Conservation (phyloP, 2,113 vertebrate species). For the Gymnocephalus cernua region DNA sequence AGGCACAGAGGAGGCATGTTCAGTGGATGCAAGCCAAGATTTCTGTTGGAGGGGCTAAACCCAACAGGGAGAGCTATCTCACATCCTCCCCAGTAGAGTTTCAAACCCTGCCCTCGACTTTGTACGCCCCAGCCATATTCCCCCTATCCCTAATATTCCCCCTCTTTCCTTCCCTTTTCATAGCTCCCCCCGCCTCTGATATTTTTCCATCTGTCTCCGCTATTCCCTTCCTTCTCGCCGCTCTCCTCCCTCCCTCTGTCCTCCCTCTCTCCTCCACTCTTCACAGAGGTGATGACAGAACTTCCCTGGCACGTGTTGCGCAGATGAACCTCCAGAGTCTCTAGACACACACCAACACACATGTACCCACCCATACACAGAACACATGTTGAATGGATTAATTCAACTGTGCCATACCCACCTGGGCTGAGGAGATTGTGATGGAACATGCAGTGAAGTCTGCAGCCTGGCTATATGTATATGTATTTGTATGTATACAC, state of each 20-base stretch:
- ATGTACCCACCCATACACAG: conserved; percentile 14
- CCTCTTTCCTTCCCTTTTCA: conserved; percentile 62
- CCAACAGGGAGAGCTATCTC: conserved; percentile 65
- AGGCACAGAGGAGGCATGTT: conserved; percentile 65
- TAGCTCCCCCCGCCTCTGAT: conserved; percentile 54
- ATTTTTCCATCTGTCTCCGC: conserved; percentile 63
- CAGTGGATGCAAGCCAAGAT: conserved; percentile 63
- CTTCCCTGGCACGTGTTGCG: conserved; percentile 73
- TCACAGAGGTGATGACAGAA: conserved; percentile 76
- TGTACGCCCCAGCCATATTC: conserved; percentile 27
- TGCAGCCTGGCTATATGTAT: conserved; percentile 12
- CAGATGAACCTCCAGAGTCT: conserved; percentile 69
- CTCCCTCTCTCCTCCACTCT: conserved; percentile 50
- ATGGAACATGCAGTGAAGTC: conserved; percentile 36
- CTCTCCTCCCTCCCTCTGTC: neutral
- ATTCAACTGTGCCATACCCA: conserved; percentile 41
- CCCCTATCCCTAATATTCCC: conserved; percentile 35
- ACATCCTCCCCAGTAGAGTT: conserved; percentile 44
- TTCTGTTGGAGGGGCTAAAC: conserved; percentile 41
- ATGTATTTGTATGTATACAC: neutral
- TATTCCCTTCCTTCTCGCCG: conserved; percentile 42
- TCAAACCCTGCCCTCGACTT: conserved; percentile 8
- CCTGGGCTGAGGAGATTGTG: conserved; percentile 26
- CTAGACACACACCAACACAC: conserved; percentile 34
- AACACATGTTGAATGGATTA: conserved; percentile 70